phyloP scores from a whole-genome alignment of 2,888 invertebrate genomes.

The Alloplasta piceator region DNA sequence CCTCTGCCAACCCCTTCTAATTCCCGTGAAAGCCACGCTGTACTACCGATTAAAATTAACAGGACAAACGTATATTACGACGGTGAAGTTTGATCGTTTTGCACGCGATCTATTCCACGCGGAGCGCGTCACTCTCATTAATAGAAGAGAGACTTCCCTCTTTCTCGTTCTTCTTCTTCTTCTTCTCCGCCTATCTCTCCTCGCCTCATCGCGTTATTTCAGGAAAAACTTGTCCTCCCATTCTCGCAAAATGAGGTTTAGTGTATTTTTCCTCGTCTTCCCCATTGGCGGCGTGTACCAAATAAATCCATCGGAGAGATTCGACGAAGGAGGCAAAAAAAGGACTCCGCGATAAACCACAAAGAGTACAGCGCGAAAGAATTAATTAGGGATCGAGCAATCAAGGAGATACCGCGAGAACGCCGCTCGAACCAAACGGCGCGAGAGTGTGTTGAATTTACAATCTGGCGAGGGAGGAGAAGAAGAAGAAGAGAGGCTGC shows the following conservation, averaged over 20 bases:
- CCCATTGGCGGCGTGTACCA: not conserved
- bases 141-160: constrained; percentile 8
- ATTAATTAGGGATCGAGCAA: constrained; percentile 81
- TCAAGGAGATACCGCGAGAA: constrained; percentile 79
- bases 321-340: constrained; percentile 1
- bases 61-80: constrained; percentile 63
- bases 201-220: constrained; percentile 9
- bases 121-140: constrained; percentile 48
- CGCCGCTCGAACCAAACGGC: constrained; percentile 41
- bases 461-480: not conserved
- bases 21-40: constrained; percentile 75
- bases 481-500: constrained; percentile 24
- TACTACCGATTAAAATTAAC: constrained; percentile 79
- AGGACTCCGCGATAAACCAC: constrained; percentile 26
- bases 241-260: not conserved
- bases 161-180: not conserved
- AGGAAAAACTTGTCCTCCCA: not conserved
- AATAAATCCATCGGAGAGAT: constrained; percentile 20
- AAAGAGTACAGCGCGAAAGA: constrained; percentile 74
- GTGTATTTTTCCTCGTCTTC: not conserved
- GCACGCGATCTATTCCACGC: constrained; percentile 31
- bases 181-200: not conserved
- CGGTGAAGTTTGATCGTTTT: constrained; percentile 20
- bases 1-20: constrained; percentile 73
- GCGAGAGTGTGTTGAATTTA: not conserved